A percentile compares a stretch with the other conserved stretches of the same genome.
These are phyloP conservation scores for Cossypha dichroa DNA, from an alignment of 2,797 vertebrate species.

Conservation along the genomic window DNA sequence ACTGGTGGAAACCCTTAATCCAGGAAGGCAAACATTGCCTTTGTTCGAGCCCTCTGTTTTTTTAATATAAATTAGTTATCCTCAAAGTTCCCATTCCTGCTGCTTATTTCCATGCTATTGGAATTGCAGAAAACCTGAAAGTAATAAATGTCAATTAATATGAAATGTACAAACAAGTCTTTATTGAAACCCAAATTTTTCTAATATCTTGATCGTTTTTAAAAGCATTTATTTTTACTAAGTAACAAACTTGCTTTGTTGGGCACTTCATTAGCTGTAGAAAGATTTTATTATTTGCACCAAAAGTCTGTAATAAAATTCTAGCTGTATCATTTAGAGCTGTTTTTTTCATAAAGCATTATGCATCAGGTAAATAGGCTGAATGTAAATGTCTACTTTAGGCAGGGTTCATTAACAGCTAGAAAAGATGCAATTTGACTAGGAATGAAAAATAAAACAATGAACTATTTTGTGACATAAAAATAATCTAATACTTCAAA, in stretches of 20 bases:
- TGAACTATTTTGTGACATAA: neutral
- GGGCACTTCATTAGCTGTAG: conserved; percentile 70
- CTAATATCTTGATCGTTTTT: conserved; percentile 62
- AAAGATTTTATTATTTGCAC: conserved; percentile 67
- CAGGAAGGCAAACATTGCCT: neutral
- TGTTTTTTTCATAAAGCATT: conserved; percentile 69
- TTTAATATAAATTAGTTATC: neutral
- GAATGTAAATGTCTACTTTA: conserved; percentile 73
- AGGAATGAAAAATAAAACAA: conserved; percentile 37
- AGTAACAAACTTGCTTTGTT: conserved; percentile 73
- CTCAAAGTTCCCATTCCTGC: neutral
- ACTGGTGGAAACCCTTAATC: neutral
- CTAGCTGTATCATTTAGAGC: conserved; percentile 55
- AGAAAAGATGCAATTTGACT: conserved; percentile 54
- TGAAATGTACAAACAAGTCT: conserved; percentile 15
- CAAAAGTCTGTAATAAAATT: conserved; percentile 64
- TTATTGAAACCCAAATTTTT: conserved; percentile 57
- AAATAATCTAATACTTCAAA: conserved; percentile 12
- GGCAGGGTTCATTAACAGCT: conserved; percentile 54
- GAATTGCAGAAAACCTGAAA: neutral
- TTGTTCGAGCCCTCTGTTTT: neutral
- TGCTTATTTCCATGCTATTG: conserved; percentile 15
- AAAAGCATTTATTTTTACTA: conserved; percentile 75
- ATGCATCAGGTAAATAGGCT: conserved; percentile 70
- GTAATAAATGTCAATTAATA: conserved; percentile 47